A percentile compares a stretch with the other conserved stretches of the same genome.
phyloP scores from a whole-genome alignment of 92 coral and sea anemone genomes.

The Siderastrea siderea region DNA sequence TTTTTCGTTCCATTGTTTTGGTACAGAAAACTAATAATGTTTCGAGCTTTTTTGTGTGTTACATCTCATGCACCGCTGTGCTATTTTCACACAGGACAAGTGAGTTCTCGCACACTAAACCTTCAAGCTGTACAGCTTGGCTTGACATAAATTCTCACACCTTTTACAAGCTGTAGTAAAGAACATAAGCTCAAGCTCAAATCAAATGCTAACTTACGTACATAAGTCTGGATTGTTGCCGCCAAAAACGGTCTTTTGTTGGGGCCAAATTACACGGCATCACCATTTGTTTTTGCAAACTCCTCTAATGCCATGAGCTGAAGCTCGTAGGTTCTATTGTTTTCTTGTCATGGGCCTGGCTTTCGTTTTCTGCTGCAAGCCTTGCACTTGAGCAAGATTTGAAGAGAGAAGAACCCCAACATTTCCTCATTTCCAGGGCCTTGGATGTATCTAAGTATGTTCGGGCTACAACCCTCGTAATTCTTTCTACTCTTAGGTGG shows the following conservation, averaged over 20 bases:
- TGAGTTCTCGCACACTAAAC: background rate
- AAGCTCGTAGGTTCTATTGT: slow-evolving; percentile 44
- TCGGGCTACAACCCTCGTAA: slow-evolving; percentile 36
- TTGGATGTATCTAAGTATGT: slow-evolving; percentile 1
- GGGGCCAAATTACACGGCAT: slow-evolving; percentile 40
- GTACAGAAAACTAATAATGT: background rate
- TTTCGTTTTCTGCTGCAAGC: slow-evolving; percentile 2
- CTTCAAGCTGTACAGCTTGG: background rate
- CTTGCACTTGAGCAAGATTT: slow-evolving; percentile 31
- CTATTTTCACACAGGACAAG: background rate
- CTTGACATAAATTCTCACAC: slow-evolving; percentile 2
- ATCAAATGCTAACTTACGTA: slow-evolving; percentile 45
- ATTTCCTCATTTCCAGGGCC: slow-evolving; percentile 14
- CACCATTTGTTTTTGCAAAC: slow-evolving; percentile 27
- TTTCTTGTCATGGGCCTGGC: slow-evolving; percentile 21
- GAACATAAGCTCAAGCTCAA: background rate
- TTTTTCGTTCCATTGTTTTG: background rate
- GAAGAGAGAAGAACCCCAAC: slow-evolving; percentile 6
- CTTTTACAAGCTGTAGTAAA: background rate
- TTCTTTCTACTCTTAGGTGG: slow-evolving; percentile 21
- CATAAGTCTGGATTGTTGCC: slow-evolving; percentile 41
- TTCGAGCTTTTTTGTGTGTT: background rate
- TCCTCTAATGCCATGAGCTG: slow-evolving; percentile 43
- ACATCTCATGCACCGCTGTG: background rate
- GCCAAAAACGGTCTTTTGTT: slow-evolving; percentile 42